Evolutionary conservation across 2,113 vertebrate genomes (phyloP).

Genomic region (Vulpes lagopus): DNA sequence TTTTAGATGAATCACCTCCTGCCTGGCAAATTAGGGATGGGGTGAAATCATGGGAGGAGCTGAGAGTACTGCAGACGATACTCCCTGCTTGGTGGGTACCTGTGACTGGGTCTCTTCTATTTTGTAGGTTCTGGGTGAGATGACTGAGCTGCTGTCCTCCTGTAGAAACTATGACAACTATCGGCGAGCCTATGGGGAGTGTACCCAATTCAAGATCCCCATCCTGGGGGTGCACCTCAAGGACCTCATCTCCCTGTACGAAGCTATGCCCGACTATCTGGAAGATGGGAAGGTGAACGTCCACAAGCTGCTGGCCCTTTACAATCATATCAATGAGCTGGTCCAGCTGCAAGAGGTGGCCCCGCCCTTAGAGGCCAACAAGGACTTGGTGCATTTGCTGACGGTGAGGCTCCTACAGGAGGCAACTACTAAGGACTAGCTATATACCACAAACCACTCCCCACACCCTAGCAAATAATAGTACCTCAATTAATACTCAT

Average conservation of each 20-base stretch:
- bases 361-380: conserved; percentile 95
- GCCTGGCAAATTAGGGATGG: neutral
- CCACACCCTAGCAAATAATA: neutral
- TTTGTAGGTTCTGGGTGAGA: conserved; percentile 94
- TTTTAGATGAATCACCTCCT: neutral
- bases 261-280: conserved; percentile 95
- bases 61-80: neutral
- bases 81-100: neutral
- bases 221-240: conserved; percentile 98
- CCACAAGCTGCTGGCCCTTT: conserved; percentile 95
- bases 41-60: neutral
- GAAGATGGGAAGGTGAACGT: conserved; percentile 96
- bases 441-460: neutral
- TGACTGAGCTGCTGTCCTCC: conserved; percentile 97
- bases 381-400: conserved; percentile 96
- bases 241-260: conserved; percentile 95
- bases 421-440: neutral
- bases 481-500: neutral
- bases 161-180: conserved; percentile 97
- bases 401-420: conserved; percentile 88
- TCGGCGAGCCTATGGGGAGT: conserved; percentile 92
- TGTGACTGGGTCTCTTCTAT: conserved; percentile 18
- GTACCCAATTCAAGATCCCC: conserved; percentile 95
- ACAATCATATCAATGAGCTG: conserved; percentile 95
- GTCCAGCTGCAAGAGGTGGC: conserved; percentile 95